Percentiles rank a stretch among this genome's conserved stretches.
phyloP scores from a whole-genome alignment of 2,888 invertebrate species.

The Megamerina dolium region DNA sequence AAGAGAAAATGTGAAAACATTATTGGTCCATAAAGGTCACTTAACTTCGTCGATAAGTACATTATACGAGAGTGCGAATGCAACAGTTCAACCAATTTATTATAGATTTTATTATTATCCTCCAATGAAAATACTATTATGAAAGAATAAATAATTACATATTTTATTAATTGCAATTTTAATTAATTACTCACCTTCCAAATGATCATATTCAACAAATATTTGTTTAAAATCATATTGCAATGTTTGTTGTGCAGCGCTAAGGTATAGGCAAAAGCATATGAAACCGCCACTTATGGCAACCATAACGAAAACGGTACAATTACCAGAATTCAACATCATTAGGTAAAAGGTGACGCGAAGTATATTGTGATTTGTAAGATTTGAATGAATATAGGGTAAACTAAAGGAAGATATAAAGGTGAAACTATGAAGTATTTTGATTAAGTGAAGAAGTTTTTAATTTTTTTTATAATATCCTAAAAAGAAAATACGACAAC shows the following conservation, averaged over 20 bases:
- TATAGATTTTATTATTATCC: slow-evolving; percentile 1
- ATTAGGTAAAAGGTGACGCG: too few relatives aligned
- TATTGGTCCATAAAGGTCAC: not conserved
- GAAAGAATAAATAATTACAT: not conserved
- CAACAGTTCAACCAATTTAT: not conserved
- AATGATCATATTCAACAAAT: not conserved
- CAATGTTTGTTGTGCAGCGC: not conserved
- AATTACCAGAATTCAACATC: too few relatives aligned
- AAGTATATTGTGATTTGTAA: too few relatives aligned
- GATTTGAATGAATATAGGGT: too few relatives aligned
- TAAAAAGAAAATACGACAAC: too few relatives aligned
- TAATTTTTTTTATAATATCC: too few relatives aligned
- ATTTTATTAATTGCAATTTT: too few relatives aligned
- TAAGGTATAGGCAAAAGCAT: slow-evolving; percentile 4
- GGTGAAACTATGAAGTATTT: too few relatives aligned
- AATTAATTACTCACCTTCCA: not conserved
- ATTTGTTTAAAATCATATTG: slow-evolving; percentile 1
- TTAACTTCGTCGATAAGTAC: not conserved
- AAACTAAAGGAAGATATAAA: too few relatives aligned
- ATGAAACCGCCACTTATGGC: slow-evolving; percentile 4
- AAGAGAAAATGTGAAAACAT: slow-evolving; percentile 6
- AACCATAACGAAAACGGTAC: slow-evolving; percentile 2
- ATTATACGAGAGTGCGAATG: not conserved
- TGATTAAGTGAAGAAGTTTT: too few relatives aligned
- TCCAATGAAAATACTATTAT: not conserved